Percentiles rank a stretch among this genome's conserved stretches.
Evolutionary conservation across 2,888 invertebrate species (phyloP).

Genomic region (Lepidochrysops patricia): DNA sequence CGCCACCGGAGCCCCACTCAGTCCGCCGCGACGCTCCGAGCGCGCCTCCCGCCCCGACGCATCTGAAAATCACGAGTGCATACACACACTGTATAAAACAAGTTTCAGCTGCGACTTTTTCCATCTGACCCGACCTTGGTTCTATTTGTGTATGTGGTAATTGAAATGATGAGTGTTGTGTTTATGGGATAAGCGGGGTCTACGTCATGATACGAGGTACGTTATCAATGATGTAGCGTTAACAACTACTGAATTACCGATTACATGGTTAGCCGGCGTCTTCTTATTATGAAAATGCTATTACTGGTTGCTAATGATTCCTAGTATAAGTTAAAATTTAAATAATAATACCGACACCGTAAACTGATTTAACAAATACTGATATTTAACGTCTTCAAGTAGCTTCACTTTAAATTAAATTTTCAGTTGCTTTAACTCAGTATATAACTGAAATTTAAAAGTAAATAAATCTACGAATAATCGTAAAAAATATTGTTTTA

Average conservation of each 20-base stretch:
- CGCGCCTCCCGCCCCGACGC: conserved; percentile 37
- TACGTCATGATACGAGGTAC: conserved; percentile 64
- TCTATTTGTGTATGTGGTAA: conserved; percentile 41
- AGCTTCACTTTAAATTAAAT: no score
- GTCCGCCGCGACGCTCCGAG: conserved; percentile 47
- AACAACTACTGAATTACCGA: neutral
- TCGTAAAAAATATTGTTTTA: no score
- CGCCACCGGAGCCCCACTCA: conserved; percentile 55
- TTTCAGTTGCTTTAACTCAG: no score
- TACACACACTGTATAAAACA: conserved; percentile 31
- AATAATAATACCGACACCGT: neutral
- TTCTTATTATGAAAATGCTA: neutral
- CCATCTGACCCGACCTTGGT: conserved; percentile 20
- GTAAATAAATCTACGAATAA: no score
- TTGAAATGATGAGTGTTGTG: conserved; percentile 62
- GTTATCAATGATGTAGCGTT: conserved; percentile 19
- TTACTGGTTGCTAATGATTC: neutral
- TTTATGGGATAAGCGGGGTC: conserved; percentile 50
- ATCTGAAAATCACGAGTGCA: conserved; percentile 31
- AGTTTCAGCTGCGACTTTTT: conserved; percentile 10
- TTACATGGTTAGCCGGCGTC: neutral
- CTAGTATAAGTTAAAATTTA: neutral
- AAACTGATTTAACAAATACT: neutral
- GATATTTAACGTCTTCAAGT: neutral
- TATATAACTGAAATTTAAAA: no score